Conservation (phyloP, 2,888 invertebrate species). For the Dicycla oo region DNA sequence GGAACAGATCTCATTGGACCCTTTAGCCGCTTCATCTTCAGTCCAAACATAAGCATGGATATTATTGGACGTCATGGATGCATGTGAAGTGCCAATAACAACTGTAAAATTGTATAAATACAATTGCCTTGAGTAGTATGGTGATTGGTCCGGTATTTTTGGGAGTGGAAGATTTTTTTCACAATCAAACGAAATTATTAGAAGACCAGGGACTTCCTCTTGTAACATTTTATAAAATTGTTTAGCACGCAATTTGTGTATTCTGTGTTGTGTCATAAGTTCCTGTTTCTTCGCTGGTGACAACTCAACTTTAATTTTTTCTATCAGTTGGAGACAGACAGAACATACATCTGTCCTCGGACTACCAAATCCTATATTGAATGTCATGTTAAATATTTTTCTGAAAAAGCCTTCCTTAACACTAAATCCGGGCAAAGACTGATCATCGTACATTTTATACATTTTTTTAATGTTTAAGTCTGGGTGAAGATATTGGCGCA, state of each 20-base stretch:
- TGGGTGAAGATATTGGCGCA: too few relatives aligned
- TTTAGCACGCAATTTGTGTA: neutral
- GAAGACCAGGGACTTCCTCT: neutral
- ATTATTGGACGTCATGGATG: neutral
- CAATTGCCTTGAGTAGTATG: neutral
- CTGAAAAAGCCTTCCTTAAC: too few relatives aligned
- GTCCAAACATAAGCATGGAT: neutral
- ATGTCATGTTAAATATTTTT: too few relatives aligned
- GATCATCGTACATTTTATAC: too few relatives aligned
- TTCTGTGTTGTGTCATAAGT: neutral
- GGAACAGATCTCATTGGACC: neutral
- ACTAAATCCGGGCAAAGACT: too few relatives aligned
- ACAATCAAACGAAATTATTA: constrained; percentile 4
- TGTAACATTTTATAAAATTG: neutral
- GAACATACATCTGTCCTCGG: too few relatives aligned
- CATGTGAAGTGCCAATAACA: neutral
- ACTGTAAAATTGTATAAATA: neutral
- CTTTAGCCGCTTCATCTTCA: neutral
- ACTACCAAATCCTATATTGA: too few relatives aligned
- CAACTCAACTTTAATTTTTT: too few relatives aligned
- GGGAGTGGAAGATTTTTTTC: constrained; percentile 20
- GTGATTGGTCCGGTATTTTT: constrained; percentile 6
- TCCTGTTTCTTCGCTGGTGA: too few relatives aligned
- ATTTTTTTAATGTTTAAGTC: too few relatives aligned
- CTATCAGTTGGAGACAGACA: too few relatives aligned